Conservation (phyloP, 2,888 invertebrate species). For the Himalopsyche anomala region DNA sequence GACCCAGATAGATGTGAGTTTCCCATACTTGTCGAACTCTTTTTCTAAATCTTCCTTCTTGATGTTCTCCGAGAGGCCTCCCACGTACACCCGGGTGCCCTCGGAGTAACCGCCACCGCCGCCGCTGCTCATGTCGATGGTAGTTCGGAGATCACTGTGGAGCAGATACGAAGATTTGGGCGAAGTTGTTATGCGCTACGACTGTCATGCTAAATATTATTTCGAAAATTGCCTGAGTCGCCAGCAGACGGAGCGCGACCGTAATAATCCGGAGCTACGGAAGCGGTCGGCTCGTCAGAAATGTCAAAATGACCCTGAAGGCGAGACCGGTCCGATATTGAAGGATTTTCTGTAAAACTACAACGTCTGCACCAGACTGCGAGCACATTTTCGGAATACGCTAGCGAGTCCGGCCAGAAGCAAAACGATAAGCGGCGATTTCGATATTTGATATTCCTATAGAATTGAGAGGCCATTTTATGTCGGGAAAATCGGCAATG, state of each 20-base stretch:
- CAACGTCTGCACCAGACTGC: neutral
- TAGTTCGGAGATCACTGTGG: slow-evolving; percentile 60
- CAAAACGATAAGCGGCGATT: neutral
- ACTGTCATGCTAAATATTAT: slow-evolving; percentile 23
- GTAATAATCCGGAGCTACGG: neutral
- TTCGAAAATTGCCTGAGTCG: slow-evolving; percentile 8
- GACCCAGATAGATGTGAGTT: slow-evolving; percentile 94
- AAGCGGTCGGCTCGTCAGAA: slow-evolving; percentile 3
- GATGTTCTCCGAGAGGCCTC: slow-evolving; percentile 91
- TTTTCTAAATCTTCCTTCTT: slow-evolving; percentile 94
- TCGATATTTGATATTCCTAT: neutral
- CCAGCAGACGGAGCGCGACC: neutral
- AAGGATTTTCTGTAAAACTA: slow-evolving; percentile 17
- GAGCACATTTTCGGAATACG: slow-evolving; percentile 6
- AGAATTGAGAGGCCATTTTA: slow-evolving; percentile 40
- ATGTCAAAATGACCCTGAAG: slow-evolving; percentile 14
- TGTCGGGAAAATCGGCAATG: slow-evolving; percentile 32
- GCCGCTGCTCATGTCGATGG: slow-evolving; percentile 57
- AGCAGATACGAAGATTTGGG: slow-evolving; percentile 54
- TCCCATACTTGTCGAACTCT: slow-evolving; percentile 94
- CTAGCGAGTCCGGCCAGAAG: slow-evolving; percentile 10
- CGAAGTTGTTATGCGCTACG: slow-evolving; percentile 37
- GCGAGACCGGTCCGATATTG: slow-evolving; percentile 6
- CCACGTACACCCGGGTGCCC: slow-evolving; percentile 91
- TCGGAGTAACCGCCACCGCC: slow-evolving; percentile 60